phyloP scores from a whole-genome alignment of 2,888 invertebrate genomes.

The Drosophila helvetica region DNA sequence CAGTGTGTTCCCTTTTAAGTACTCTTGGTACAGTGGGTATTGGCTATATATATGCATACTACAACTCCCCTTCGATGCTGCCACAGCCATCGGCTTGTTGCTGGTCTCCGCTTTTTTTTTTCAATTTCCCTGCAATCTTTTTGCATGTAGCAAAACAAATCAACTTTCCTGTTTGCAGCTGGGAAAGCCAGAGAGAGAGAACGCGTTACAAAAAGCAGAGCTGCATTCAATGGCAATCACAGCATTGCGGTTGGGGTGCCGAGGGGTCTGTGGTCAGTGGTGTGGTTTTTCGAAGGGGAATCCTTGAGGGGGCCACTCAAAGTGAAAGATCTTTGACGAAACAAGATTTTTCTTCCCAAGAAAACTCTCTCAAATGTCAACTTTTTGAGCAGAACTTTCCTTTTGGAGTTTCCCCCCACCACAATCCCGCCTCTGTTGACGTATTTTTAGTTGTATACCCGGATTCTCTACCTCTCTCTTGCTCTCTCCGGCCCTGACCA shows the following conservation, averaged over 20 bases:
- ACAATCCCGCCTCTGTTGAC: slow-evolving; percentile 29
- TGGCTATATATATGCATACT: too few relatives aligned
- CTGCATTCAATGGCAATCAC: slow-evolving; percentile 63
- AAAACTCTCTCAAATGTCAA: neutral
- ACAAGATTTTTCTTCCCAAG: neutral
- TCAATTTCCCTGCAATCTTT: slow-evolving; percentile 38
- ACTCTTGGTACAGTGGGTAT: too few relatives aligned
- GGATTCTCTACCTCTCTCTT: neutral
- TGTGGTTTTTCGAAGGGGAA: slow-evolving; percentile 11
- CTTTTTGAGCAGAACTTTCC: neutral
- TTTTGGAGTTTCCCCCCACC: too few relatives aligned
- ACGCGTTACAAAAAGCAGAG: slow-evolving; percentile 58
- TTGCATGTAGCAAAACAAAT: slow-evolving; percentile 71
- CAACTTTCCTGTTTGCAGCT: slow-evolving; percentile 59
- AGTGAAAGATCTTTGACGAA: neutral
- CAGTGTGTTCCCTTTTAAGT: too few relatives aligned
- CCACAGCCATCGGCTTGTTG: slow-evolving; percentile 47
- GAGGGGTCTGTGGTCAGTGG: slow-evolving; percentile 26
- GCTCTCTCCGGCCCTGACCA: slow-evolving; percentile 17
- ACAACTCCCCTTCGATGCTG: slow-evolving; percentile 27
- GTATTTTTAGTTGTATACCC: slow-evolving; percentile 19
- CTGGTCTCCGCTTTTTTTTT: neutral
- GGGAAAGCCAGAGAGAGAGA: slow-evolving; percentile 33
- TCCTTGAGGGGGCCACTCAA: neutral
- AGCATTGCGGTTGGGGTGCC: slow-evolving; percentile 13